phyloP scores from a whole-genome alignment of 1,140 invertebrate species.

The Drosophila tsacasi region DNA sequence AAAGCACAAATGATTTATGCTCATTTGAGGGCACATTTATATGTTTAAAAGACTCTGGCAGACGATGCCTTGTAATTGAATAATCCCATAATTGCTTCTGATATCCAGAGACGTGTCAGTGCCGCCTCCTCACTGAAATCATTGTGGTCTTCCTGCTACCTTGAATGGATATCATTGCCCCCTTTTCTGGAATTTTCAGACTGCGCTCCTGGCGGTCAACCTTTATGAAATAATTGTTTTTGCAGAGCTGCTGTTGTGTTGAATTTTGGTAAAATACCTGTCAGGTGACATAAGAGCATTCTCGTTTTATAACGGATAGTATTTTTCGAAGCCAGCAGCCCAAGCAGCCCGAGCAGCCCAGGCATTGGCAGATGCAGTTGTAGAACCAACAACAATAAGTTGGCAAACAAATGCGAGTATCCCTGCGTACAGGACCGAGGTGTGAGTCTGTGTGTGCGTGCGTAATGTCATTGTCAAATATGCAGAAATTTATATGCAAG shows the following conservation, averaged over 20 bases:
- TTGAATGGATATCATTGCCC: background rate
- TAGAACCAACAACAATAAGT: constrained; percentile 40
- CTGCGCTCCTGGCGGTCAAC: constrained; percentile 10
- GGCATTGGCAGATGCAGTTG: constrained; percentile 16
- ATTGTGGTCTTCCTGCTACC: background rate
- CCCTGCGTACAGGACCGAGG: constrained; percentile 7
- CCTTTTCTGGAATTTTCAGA: background rate
- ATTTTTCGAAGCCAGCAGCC: constrained; percentile 61
- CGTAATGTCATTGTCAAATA: constrained; percentile 75
- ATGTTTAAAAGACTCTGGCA: constrained; percentile 35
- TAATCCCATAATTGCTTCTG: constrained; percentile 51
- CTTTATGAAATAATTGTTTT: constrained; percentile 72
- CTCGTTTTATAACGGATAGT: constrained; percentile 55
- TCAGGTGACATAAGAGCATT: constrained; percentile 75
- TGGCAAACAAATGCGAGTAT: constrained; percentile 50
- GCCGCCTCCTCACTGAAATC: background rate
- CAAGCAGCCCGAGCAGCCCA: constrained; percentile 36
- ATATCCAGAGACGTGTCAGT: constrained; percentile 10
- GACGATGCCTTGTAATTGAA: constrained; percentile 51
- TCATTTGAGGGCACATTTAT: constrained; percentile 46
- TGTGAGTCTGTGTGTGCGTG: constrained; percentile 32
- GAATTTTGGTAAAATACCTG: constrained; percentile 74
- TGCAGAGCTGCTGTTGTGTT: constrained; percentile 51
- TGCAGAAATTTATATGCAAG: constrained; percentile 81
- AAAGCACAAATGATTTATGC: constrained; percentile 66